A percentile compares a stretch with the other conserved stretches of the same genome.
phyloP scores from a whole-genome alignment of 2,888 invertebrate species.

The Parnassius mnemosyne region DNA sequence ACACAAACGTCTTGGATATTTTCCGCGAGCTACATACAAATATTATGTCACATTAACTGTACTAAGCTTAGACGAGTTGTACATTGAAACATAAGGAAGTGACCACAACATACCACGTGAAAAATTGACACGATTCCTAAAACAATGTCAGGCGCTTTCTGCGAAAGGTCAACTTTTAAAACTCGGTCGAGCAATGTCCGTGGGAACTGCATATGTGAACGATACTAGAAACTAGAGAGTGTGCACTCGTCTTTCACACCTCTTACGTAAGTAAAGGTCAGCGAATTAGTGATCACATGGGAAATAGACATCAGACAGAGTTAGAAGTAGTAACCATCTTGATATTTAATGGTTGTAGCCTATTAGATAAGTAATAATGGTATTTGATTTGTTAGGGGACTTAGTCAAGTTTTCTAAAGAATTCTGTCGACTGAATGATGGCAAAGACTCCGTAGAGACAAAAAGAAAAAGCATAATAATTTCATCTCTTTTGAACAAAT shows the following conservation, averaged over 20 bases:
- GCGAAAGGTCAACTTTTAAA: constrained; percentile 46
- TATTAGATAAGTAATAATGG: constrained; percentile 3
- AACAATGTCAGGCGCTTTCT: constrained; percentile 55
- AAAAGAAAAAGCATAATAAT: too few species aligned
- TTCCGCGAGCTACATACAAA: too few species aligned
- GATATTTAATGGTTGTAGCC: neutral
- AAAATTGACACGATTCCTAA: constrained; percentile 35
- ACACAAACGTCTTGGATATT: too few species aligned
- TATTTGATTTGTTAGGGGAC: neutral
- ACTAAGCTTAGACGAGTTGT: constrained; percentile 3
- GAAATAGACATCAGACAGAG: constrained; percentile 16
- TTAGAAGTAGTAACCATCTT: constrained; percentile 8
- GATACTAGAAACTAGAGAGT: constrained; percentile 43
- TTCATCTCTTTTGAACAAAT: too few species aligned
- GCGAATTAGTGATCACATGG: constrained; percentile 26
- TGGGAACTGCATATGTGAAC: constrained; percentile 63
- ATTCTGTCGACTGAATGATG: too few species aligned
- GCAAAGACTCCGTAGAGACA: too few species aligned
- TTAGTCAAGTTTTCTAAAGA: too few species aligned
- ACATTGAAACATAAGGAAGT: constrained; percentile 40
- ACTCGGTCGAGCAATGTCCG: constrained; percentile 40
- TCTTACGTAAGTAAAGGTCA: constrained; percentile 69
- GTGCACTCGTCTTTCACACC: constrained; percentile 58
- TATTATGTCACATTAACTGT: neutral
- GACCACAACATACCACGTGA: constrained; percentile 37